A percentile compares a stretch with the other conserved stretches of the same genome.
Evolutionary conservation across 2,113 vertebrate genomes (phyloP).

Genomic region (Chaetops frenatus): DNA sequence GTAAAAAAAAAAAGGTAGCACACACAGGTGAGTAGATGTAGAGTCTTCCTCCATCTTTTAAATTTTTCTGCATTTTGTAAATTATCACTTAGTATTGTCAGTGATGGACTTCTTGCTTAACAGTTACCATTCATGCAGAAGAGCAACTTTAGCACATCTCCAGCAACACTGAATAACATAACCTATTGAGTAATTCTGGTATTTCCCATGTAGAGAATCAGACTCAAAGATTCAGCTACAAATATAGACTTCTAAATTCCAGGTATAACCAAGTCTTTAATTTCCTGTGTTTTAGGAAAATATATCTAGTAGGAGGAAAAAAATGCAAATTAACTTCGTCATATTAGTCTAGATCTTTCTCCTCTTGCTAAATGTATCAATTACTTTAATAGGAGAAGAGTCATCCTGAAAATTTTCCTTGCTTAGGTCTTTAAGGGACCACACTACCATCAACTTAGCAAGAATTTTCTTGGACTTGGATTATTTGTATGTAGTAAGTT

Average conservation of each 20-base stretch:
- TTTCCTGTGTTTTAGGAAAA: neutral
- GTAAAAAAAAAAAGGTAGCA: neutral
- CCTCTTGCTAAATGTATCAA: neutral
- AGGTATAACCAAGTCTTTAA: neutral
- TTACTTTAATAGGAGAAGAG: neutral
- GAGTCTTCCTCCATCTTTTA: neutral
- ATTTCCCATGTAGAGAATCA: neutral
- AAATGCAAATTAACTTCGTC: neutral
- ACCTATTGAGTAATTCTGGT: neutral
- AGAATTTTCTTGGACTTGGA: neutral
- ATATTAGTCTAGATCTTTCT: neutral
- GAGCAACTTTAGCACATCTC: neutral
- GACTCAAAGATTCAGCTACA: neutral
- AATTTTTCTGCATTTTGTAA: neutral
- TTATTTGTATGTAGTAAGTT: neutral
- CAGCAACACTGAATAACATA: neutral
- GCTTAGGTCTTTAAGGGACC: neutral
- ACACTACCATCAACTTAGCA: neutral
- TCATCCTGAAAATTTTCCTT: neutral
- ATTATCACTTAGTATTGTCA: neutral
- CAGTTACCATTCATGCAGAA: neutral
- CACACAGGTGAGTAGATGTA: neutral
- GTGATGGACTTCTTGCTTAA: neutral
- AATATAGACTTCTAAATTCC: neutral
- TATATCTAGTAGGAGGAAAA: neutral